Conservation (phyloP, 2,888 invertebrate species). For the Zaprionus bogoriensis region DNA sequence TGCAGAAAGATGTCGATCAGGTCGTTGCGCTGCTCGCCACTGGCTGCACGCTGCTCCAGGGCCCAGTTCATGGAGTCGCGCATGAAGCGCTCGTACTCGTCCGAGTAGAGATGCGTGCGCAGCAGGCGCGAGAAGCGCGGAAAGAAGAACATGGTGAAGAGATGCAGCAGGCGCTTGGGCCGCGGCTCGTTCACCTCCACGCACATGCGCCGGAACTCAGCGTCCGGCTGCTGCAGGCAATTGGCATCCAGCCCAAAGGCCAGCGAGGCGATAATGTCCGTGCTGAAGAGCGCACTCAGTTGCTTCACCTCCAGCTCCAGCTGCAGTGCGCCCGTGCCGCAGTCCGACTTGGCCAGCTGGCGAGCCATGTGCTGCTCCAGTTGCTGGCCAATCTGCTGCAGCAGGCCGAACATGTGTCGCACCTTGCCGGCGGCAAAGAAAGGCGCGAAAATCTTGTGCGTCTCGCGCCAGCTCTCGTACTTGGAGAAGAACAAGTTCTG, state of each 20-base stretch:
- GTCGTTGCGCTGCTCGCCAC: conserved; percentile 82
- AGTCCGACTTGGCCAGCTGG: conserved; percentile 12
- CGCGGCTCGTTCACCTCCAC: conserved; percentile 80
- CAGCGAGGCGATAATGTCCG: conserved; percentile 83
- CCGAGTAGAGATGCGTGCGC: conserved; percentile 72
- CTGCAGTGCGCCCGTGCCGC: too few species aligned
- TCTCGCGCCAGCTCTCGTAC: conserved; percentile 82
- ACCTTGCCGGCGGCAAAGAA: conserved; percentile 82
- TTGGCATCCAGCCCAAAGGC: conserved; percentile 83
- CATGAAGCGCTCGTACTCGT: conserved; percentile 80
- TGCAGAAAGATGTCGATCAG: conserved; percentile 84
- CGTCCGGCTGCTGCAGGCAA: conserved; percentile 81
- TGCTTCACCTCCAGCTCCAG: conserved; percentile 73
- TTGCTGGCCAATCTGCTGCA: conserved; percentile 75
- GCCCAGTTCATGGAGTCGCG: conserved; percentile 81
- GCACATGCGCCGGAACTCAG: conserved; percentile 82
- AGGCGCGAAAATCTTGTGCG: conserved; percentile 82
- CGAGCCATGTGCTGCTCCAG: conserved; percentile 65
- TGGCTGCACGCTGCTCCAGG: conserved; percentile 80
- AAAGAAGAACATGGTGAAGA: conserved; percentile 81
- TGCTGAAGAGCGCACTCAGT: conserved; percentile 78
- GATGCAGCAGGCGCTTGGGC: conserved; percentile 77
- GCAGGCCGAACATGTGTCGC: conserved; percentile 76
- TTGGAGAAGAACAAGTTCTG: conserved; percentile 82
- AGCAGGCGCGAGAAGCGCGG: conserved; percentile 77